Conservation (phyloP, 2,113 vertebrate species). For the Oriolus oriolus region DNA sequence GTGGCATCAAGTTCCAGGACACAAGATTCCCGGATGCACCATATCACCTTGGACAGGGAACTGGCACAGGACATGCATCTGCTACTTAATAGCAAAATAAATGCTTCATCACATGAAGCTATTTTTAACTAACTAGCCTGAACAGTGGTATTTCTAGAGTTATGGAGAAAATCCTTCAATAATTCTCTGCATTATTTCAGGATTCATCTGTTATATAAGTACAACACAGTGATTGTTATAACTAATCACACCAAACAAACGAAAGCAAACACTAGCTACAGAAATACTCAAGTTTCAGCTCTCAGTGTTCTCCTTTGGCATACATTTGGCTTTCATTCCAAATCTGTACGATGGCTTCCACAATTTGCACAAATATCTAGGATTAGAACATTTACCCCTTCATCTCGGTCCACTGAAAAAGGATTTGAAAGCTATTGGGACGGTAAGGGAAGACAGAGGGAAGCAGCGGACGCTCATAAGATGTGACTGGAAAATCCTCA, state of each 20-base stretch:
- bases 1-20: not conserved
- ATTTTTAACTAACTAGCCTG: not conserved
- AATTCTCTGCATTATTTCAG: not conserved
- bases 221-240: not conserved
- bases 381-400: not conserved
- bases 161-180: not conserved
- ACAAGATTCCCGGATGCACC: not conserved
- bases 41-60: not conserved
- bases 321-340: rapidly evolving
- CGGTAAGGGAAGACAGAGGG: not conserved
- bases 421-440: not conserved
- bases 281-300: not conserved
- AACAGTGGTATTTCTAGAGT: not conserved
- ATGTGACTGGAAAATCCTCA: not conserved
- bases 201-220: not conserved
- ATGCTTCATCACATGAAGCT: not conserved
- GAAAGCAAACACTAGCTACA: not conserved
- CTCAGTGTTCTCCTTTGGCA: not conserved
- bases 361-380: not conserved
- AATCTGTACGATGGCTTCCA: not conserved
- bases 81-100: not conserved
- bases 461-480: rapidly evolving
- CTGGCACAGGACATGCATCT: rapidly evolving
- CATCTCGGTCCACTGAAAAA: not conserved
- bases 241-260: not conserved